Base-by-base conservation (phyloP, 2,888 invertebrate species). In the Meiosimyza platycephala region DNA sequence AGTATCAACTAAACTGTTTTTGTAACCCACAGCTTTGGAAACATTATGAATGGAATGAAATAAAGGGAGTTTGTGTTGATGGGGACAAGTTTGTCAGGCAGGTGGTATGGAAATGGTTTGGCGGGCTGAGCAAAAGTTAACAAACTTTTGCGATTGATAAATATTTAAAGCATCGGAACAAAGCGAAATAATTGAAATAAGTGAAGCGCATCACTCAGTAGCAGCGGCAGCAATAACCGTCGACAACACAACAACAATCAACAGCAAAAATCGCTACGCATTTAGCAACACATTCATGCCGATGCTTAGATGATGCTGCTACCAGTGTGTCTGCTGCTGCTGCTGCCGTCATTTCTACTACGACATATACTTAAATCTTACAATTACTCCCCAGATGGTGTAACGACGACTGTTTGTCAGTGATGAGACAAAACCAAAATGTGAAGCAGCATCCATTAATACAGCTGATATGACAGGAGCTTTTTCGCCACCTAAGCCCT, bases 121-220 rank as follows among this genome's bases (percentile, higher is more conserved):
- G 70, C 3, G 54, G 72, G 63, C 65, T 74, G 77, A 72, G 76
- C 40, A 75, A 81, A 84, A 82, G 83, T 81, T 82, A 84, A 84
- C 85, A 85, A 85, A 86, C 84, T 85, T 81, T 77, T 78, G 81
- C 85, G 85, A 86, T 87, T 87, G 85, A 86, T 86, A 86, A 87
- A 86, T 86, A 87, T 87, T 86, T 86, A 86, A 87, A 81, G 81
- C 82, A 81, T 74, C 82, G 82, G 80, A 85, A 84, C 86, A 86
- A 85, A 83, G 85, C 85, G 82, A 86, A 87, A 85, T 87, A 85
- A 87, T 86, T 87, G 86, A 87, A 87, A 85, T 85, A 86, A 86
- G 84, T 85, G 84, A 85, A 84, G 83, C 85, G 82, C 81, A 80
- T 79, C 77, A 79, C 77, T 77, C 77, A 77, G 77, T 77, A 78